Conservation (phyloP, 2,888 invertebrate genomes). For the Craniophora ligustri region DNA sequence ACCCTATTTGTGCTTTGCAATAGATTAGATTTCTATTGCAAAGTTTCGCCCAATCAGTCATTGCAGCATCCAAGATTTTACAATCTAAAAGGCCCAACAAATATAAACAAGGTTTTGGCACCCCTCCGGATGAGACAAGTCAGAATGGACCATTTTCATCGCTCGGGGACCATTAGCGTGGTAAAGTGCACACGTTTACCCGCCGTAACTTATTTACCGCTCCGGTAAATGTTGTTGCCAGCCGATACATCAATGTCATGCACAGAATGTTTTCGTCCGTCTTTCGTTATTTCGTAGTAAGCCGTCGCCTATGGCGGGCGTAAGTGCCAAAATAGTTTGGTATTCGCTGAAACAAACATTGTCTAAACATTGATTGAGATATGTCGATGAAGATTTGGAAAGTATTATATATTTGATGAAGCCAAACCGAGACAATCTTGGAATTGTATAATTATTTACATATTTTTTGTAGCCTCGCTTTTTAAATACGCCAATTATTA, state of each 20-base stretch:
- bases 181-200: conserved; percentile 33
- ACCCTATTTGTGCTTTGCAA: too few relatives aligned
- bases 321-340: conserved; percentile 45
- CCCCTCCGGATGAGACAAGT: conserved; percentile 5
- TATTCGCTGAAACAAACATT: conserved; percentile 29
- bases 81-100: conserved; percentile 18
- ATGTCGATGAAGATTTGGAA: conserved; percentile 7
- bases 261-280: conserved; percentile 32
- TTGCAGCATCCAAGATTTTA: conserved; percentile 8
- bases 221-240: conserved; percentile 25
- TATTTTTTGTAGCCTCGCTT: too few relatives aligned
- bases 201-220: conserved; percentile 40
- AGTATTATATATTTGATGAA: background rate
- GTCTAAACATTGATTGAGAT: conserved; percentile 34
- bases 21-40: too few relatives aligned
- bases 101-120: conserved; percentile 45
- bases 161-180: conserved; percentile 18
- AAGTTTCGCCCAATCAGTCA: conserved; percentile 34
- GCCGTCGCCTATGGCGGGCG: conserved; percentile 14
- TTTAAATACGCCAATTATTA: too few relatives aligned
- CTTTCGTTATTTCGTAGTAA: conserved; percentile 27
- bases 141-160: conserved; percentile 26
- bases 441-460: too few relatives aligned
- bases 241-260: conserved; percentile 48
- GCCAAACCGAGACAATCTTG: too few relatives aligned